Evolutionary conservation across 2,888 invertebrate species (phyloP), one percentile per base, ranked within the genome.

Genomic region (Rhagium mordax): DNA sequence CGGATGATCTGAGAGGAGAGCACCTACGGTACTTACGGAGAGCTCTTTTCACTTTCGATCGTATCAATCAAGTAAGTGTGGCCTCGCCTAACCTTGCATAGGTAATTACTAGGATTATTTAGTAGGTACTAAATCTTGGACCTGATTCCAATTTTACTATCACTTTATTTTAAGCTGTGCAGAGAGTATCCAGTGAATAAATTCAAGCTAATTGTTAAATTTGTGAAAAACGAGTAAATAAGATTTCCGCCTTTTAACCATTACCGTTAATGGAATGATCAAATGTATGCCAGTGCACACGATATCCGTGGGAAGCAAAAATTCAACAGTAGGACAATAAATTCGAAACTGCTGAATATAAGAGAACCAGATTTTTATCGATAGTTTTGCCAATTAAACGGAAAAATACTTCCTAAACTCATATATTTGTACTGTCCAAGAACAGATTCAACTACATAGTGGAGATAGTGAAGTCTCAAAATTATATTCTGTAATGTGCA

Each of bases 41-140:
- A 64, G 49, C n/a, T 16, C 16, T 49, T 62, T 65, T 65, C 53
- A 65, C 53, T 53, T 65, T 65, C 65, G n/a, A 33, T 13, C 29
- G 15, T 41, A 65, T 51, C 24, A n/a, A 16, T 27, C 18, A 27
- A 65, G 16, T 15, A 61, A 51, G 33, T 18, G 18, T 16, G 41
- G 18, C 59, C 59, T 60, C 33, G 33, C 33, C 33, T 60, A 33
- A 60, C 16, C 59, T 60, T 60, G 33, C 3, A 6, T 16, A 59
- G 33, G 2, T n/a, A 60, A 60, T 29, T 60, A 41, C 59, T 18
- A 60, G 59, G 18, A 60, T 60, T 27, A 29, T 29, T 59, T 59
- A 20, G 21, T n/a, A 21, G 21, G 53, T 55, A 41, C 13, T 41
- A 41, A 41, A 41, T n/a, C 2, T 4, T n/a, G 41, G n/a, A 1